phyloP scores from a whole-genome alignment of 1,140 invertebrate genomes.

The Lerema accius region DNA sequence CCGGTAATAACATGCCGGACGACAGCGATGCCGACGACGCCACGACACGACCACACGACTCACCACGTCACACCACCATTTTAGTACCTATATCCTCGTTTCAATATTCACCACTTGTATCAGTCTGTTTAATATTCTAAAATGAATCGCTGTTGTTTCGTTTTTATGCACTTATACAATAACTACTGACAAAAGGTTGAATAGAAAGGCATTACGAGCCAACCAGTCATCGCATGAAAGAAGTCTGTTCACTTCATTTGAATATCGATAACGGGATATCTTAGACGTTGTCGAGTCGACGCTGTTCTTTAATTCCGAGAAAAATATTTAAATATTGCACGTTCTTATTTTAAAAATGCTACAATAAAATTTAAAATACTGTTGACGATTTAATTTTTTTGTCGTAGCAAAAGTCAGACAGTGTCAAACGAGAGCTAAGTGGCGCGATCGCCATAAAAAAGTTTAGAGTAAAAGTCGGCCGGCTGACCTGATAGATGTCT shows the following conservation, averaged over 20 bases:
- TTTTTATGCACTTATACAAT: conserved; percentile 8
- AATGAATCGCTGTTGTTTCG: conserved; percentile 14
- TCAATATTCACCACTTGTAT: conserved; percentile 14
- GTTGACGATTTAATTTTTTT: not conserved
- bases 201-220: conserved; percentile 12
- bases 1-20: conserved; percentile 22
- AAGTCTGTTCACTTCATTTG: conserved; percentile 22
- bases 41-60: conserved; percentile 15
- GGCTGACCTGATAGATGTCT: conserved; percentile 72
- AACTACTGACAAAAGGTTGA: conserved; percentile 11
- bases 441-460: conserved; percentile 20
- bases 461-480: conserved; percentile 28
- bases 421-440: conserved; percentile 16
- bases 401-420: conserved; percentile 17
- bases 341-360: no score
- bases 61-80: conserved; percentile 25
- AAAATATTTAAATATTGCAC: not conserved
- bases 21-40: not conserved
- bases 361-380: no score
- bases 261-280: conserved; percentile 26
- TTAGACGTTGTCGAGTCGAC: not conserved
- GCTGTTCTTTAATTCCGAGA: not conserved
- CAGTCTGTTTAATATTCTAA: conserved; percentile 29
- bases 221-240: conserved; percentile 12
- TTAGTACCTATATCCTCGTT: conserved; percentile 1